Conservation (phyloP, 1,140 invertebrate species). For the Steinernema khuongi region DNA sequence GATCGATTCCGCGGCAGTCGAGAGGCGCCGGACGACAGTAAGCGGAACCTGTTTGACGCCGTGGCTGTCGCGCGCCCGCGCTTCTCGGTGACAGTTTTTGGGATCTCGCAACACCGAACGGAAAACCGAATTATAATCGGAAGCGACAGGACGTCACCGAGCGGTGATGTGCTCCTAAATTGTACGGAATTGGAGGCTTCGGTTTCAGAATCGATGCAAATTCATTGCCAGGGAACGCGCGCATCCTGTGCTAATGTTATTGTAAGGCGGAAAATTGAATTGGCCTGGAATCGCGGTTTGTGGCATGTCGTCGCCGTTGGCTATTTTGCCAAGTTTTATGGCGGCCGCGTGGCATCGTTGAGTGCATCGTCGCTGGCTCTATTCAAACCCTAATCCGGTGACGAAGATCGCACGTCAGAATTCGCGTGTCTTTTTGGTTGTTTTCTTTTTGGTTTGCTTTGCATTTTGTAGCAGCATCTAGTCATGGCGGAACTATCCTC, state of each 20-base stretch:
- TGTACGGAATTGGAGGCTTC: background rate
- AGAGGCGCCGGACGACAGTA: background rate
- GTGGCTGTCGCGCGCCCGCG: background rate
- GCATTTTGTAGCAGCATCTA: background rate
- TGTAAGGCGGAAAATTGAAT: background rate
- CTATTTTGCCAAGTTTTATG: background rate
- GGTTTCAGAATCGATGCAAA: background rate
- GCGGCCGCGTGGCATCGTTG: background rate
- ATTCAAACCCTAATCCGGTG: too few relatives aligned
- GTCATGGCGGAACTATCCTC: background rate
- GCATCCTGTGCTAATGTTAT: slow-evolving; percentile 2
- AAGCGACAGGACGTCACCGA: slow-evolving; percentile 3
- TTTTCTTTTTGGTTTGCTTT: background rate
- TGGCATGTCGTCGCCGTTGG: background rate
- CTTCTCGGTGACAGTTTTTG: background rate
- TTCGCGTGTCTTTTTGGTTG: background rate
- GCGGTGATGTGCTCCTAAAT: background rate
- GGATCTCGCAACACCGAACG: background rate
- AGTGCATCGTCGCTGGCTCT: background rate
- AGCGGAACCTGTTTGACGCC: background rate
- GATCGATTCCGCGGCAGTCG: background rate
- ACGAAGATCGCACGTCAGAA: too few relatives aligned
- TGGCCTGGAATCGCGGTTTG: background rate
- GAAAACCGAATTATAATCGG: slow-evolving; percentile 13
- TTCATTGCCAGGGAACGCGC: background rate